A percentile compares a stretch with the other conserved stretches of the same genome.
Conservation (phyloP, 1,140 invertebrate species). For the Drosophila yakuba region DNA sequence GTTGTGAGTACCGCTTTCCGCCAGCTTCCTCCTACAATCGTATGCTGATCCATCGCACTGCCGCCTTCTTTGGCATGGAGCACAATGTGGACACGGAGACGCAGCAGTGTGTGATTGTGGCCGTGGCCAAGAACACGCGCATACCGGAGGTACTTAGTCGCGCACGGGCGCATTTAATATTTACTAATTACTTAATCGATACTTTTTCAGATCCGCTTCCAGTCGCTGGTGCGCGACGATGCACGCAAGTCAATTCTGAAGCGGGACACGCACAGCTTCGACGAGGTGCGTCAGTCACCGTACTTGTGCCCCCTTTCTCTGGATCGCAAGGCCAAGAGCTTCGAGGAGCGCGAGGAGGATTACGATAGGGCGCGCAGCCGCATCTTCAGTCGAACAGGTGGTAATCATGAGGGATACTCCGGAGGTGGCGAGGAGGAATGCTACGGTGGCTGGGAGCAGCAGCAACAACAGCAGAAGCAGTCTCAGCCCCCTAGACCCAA, state of each 20-base stretch:
- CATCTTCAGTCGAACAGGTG: constrained; percentile 89
- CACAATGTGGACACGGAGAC: constrained; percentile 95
- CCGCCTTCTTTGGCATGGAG: constrained; percentile 96
- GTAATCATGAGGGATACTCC: constrained; percentile 67
- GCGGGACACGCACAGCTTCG: constrained; percentile 91
- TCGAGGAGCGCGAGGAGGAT: constrained; percentile 95
- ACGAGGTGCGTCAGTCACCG: constrained; percentile 86
- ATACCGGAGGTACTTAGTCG: constrained; percentile 86
- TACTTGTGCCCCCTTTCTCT: constrained; percentile 86
- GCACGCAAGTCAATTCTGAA: constrained; percentile 93
- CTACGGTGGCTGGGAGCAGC: constrained; percentile 65
- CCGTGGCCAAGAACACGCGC: constrained; percentile 90
- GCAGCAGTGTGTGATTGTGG: constrained; percentile 91
- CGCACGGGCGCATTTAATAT: neutral
- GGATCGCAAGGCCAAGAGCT: constrained; percentile 92
- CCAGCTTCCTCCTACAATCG: constrained; percentile 97
- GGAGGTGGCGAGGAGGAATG: constrained; percentile 54
- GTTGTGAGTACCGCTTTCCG: constrained; percentile 91
- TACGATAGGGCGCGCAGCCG: constrained; percentile 92
- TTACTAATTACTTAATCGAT: constrained; percentile 6
- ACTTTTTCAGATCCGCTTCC: constrained; percentile 86
- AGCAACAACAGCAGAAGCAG: constrained; percentile 58
- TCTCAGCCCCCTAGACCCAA: constrained; percentile 61
- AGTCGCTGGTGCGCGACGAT: constrained; percentile 88
- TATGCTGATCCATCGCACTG: constrained; percentile 97